Conservation (phyloP, 2,113 vertebrate genomes). For the Trematocara stigmaticum region DNA sequence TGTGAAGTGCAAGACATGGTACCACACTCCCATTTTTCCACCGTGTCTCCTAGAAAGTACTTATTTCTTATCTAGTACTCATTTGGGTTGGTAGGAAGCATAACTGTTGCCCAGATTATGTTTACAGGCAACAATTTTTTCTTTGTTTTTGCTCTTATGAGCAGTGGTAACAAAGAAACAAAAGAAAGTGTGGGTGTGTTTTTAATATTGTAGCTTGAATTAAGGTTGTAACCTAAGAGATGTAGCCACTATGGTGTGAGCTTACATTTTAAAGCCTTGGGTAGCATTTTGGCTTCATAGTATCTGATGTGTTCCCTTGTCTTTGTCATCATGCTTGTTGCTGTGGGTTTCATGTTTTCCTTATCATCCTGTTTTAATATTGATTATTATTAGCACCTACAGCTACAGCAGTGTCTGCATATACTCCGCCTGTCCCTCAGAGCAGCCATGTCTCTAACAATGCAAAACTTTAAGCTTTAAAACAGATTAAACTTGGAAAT, state of each 20-base stretch:
- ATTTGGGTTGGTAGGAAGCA: background rate
- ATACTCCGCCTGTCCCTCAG: background rate
- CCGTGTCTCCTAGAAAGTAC: background rate
- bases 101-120: background rate
- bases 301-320: background rate
- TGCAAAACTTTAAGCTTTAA: background rate
- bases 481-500: background rate
- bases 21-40: background rate
- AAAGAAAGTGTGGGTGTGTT: background rate
- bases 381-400: background rate
- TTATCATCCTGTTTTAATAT: background rate
- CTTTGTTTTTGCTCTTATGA: rapidly evolving
- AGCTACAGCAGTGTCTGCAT: background rate
- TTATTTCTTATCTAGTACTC: background rate
- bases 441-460: background rate
- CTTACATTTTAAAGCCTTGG: background rate
- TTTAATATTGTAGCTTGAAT: background rate
- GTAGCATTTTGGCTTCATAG: background rate
- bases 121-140: background rate
- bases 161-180: background rate
- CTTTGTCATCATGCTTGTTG: background rate
- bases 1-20: background rate
- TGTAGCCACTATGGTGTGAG: background rate
- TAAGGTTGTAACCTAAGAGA: background rate
- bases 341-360: background rate